These are phyloP conservation scores for Zeus faber DNA, from an alignment of 2,113 vertebrate genomes.

Conservation along the genomic window DNA sequence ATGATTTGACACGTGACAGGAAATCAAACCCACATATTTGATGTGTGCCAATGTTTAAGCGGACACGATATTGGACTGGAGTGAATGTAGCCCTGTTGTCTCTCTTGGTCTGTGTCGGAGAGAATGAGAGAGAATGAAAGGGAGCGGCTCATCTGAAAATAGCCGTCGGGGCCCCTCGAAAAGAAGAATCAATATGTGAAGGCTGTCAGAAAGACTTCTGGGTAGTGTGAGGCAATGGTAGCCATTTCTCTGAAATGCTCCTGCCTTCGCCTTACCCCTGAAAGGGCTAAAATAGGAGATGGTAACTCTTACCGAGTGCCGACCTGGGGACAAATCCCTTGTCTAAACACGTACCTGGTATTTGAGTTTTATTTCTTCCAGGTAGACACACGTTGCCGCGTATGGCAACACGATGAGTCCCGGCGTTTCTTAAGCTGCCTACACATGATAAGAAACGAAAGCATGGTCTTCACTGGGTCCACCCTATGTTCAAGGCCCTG, in stretches of 20 bases:
- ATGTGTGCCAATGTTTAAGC: slow-evolving; percentile 22
- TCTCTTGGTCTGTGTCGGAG: slow-evolving; percentile 27
- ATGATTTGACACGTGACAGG: slow-evolving; percentile 13
- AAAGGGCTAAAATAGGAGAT: slow-evolving; percentile 55
- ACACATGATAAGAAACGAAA: background rate
- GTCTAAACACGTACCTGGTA: background rate
- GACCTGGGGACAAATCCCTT: background rate
- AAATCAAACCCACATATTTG: slow-evolving; percentile 18
- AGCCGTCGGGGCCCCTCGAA: slow-evolving; percentile 16
- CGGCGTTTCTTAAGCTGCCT: background rate
- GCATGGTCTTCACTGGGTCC: too few species aligned
- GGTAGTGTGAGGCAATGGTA: slow-evolving; percentile 15
- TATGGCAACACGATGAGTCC: background rate
- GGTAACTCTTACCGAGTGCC: background rate
- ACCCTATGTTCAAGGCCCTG: too few species aligned
- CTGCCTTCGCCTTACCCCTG: slow-evolving; percentile 28
- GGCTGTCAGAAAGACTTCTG: slow-evolving; percentile 41
- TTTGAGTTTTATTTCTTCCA: background rate
- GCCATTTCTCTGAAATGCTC: slow-evolving; percentile 14
- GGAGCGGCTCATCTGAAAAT: slow-evolving; percentile 1
- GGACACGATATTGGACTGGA: slow-evolving; percentile 34
- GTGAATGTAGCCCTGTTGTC: slow-evolving; percentile 38
- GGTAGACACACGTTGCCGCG: background rate
- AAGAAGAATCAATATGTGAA: slow-evolving; percentile 19
- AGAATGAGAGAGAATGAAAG: slow-evolving; percentile 9